Conservation (phyloP, 1,140 invertebrate species). For the Bactericera cockerelli region DNA sequence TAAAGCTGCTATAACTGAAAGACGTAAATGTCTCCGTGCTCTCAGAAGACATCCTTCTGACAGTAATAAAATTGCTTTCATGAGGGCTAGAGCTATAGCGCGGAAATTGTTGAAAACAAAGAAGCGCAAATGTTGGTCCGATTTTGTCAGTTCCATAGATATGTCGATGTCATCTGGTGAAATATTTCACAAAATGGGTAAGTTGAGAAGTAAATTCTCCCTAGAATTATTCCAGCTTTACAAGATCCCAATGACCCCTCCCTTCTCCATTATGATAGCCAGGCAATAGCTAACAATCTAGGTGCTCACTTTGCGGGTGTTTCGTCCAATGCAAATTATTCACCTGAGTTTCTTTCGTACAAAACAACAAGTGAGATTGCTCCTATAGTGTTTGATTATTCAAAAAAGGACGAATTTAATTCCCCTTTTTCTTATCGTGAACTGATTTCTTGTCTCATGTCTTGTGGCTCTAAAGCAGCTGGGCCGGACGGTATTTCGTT, state of each 20-base stretch:
- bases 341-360: background rate
- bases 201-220: background rate
- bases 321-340: background rate
- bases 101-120: background rate
- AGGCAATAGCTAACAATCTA: background rate
- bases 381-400: background rate
- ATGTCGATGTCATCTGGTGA: background rate
- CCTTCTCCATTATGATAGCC: background rate
- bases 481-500: too few relatives aligned
- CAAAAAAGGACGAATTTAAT: background rate
- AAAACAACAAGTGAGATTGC: background rate
- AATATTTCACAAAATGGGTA: conserved; percentile 5
- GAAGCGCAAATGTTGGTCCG: background rate
- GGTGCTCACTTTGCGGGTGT: background rate
- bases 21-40: background rate
- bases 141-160: background rate
- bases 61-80: background rate
- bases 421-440: background rate
- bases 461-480: too few relatives aligned
- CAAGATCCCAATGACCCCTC: background rate
- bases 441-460: background rate
- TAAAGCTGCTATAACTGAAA: background rate
- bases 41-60: background rate
- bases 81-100: background rate
- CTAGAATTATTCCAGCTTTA: background rate